Conservation (phyloP, 2,888 invertebrate species). For the Callyntrura guangdongensis region DNA sequence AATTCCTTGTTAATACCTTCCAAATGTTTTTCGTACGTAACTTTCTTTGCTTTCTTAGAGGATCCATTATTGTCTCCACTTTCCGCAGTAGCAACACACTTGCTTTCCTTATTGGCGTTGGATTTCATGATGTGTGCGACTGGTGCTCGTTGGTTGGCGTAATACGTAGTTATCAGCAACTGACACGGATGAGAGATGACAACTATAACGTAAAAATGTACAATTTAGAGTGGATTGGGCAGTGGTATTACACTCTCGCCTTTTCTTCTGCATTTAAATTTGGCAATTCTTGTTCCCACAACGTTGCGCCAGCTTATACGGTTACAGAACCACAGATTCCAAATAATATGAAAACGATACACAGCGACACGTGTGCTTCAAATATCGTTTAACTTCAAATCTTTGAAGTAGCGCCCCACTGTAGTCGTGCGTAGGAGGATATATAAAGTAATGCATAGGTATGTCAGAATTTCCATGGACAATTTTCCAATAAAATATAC, state of each 20-base stretch:
- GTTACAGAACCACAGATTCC: too few species aligned
- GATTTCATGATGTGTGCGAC: conserved; percentile 19
- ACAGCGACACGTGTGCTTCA: too few species aligned
- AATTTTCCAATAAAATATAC: conserved; percentile 16
- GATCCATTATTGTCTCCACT: conserved; percentile 24
- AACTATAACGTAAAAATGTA: not conserved
- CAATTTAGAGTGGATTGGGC: not conserved
- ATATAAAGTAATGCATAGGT: not conserved
- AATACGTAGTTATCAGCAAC: conserved; percentile 39
- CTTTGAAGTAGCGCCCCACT: too few species aligned
- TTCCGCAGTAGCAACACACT: not conserved
- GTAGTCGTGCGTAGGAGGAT: not conserved
- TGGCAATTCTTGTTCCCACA: not conserved
- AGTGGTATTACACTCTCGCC: not conserved
- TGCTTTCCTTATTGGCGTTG: not conserved
- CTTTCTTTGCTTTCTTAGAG: conserved; percentile 62
- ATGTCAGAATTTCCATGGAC: conserved; percentile 48
- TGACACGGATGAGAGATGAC: not conserved
- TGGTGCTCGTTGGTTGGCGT: not conserved
- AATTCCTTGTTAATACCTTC: conserved; percentile 72
- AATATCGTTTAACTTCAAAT: too few species aligned
- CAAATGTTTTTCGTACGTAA: conserved; percentile 66
- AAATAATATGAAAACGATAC: too few species aligned
- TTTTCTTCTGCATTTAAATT: not conserved
- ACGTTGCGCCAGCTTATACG: not conserved